Conservation (phyloP, 2,888 invertebrate genomes). For the Gonocerus acuteangulatus region DNA sequence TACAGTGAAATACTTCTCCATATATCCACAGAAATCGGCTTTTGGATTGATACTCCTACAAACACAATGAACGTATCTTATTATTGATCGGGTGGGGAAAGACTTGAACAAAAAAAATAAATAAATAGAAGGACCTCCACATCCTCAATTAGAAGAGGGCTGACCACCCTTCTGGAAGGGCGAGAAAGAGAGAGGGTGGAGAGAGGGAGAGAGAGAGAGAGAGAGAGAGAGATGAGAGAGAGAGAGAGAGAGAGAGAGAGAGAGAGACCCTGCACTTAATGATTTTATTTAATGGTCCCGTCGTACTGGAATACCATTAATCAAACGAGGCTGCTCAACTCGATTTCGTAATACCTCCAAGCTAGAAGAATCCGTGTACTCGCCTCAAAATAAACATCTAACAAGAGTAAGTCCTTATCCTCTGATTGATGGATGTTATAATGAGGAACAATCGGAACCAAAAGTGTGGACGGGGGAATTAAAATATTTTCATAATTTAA, state of each 20-base stretch:
- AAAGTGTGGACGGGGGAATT: no score
- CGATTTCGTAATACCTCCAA: not conserved
- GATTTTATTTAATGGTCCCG: conserved; percentile 21
- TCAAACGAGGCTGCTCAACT: not conserved
- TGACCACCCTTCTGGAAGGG: not conserved
- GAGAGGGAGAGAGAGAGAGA: conserved; percentile 5
- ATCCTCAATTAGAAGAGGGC: not conserved
- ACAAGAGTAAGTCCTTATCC: no score
- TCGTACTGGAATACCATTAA: conserved; percentile 5
- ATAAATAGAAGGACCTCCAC: not conserved
- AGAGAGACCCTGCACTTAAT: conserved; percentile 2
- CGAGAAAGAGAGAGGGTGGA: not conserved
- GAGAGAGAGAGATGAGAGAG: not conserved
- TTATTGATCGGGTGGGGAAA: not conserved
- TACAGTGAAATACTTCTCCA: no score
- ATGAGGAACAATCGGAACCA: no score
- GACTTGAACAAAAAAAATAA: not conserved
- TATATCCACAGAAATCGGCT: no score
- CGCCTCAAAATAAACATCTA: no score
- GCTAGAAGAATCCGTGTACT: no score
- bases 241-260: not conserved
- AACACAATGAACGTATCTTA: no score
- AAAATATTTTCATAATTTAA: no score
- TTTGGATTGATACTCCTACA: no score
- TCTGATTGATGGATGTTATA: no score